Conservation (phyloP, 2,888 invertebrate species). For the Yponomeuta sedellus region DNA sequence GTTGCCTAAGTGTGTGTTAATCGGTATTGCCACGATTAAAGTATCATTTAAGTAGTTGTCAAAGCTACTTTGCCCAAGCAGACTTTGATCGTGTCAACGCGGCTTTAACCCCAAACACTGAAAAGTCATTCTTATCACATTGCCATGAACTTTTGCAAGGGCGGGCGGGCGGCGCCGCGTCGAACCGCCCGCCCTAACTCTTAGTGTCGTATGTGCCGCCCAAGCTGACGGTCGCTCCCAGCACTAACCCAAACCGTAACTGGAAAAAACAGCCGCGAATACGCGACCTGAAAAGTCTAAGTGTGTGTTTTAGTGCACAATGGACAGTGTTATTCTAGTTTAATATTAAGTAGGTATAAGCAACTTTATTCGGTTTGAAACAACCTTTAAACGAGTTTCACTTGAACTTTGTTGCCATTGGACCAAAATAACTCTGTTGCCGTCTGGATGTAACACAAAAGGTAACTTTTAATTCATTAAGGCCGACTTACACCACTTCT, state of each 20-base stretch:
- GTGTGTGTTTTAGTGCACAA: not conserved
- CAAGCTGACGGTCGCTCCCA: conserved; percentile 45
- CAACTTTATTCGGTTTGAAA: not conserved
- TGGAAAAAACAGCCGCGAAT: conserved; percentile 33
- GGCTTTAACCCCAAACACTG: conserved; percentile 26
- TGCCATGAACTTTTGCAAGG: conserved; percentile 66
- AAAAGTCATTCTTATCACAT: conserved; percentile 43
- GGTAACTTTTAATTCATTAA: not conserved
- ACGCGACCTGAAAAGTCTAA: conserved; percentile 25
- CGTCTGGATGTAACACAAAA: not conserved
- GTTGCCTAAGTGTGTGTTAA: too few species aligned
- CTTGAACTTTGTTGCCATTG: not conserved
- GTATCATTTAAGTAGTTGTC: too few species aligned
- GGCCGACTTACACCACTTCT: too few species aligned
- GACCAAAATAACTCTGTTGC: not conserved
- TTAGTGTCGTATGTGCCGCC: conserved; percentile 65
- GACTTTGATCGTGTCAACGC: not conserved
- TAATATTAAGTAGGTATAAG: not conserved
- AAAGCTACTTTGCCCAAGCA: too few species aligned
- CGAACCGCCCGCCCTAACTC: conserved; percentile 42
- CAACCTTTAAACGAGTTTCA: not conserved
- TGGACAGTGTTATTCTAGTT: not conserved
- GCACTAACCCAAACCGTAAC: conserved; percentile 25
- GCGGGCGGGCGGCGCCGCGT: conserved; percentile 24
- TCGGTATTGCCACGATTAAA: too few species aligned